phyloP scores from a whole-genome alignment of 2,113 vertebrate species.

The Phalacrocorax carbo region DNA sequence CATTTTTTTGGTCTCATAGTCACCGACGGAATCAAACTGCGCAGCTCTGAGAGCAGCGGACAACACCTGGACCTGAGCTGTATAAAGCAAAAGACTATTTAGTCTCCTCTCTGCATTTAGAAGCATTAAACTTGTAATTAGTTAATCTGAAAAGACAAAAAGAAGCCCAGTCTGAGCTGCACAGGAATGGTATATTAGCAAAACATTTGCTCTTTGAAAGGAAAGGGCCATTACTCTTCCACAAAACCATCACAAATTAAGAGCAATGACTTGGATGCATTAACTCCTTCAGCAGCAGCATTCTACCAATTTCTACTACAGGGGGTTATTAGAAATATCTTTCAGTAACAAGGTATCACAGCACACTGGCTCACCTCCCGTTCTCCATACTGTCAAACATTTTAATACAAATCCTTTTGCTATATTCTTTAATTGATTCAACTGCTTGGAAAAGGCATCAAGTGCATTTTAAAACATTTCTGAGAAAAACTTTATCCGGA shows the following conservation, averaged over 20 bases:
- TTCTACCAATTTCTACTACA: not conserved
- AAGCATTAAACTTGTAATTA: not conserved
- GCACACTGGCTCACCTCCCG: not conserved
- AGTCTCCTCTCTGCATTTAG: not conserved
- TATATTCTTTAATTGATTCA: not conserved
- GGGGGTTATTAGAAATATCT: too few relatives aligned
- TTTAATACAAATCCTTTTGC: not conserved
- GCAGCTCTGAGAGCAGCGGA: conserved; percentile 84
- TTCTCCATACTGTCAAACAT: not conserved
- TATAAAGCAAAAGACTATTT: not conserved
- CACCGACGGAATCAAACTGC: conserved; percentile 75
- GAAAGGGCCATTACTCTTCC: not conserved
- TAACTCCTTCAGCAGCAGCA: not conserved
- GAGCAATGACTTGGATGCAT: not conserved
- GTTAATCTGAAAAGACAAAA: not conserved
- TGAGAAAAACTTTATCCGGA: not conserved
- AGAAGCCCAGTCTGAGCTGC: not conserved
- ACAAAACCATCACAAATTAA: not conserved
- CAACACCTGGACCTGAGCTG: conserved; percentile 87
- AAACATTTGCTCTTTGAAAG: not conserved
- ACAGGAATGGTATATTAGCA: not conserved
- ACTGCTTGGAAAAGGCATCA: not conserved
- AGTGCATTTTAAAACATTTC: not conserved
- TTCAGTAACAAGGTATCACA: not conserved
- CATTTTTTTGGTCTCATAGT: not conserved